A percentile compares a stretch with the other conserved stretches of the same genome.
phyloP scores from a whole-genome alignment of 2,113 vertebrate species.

The Syrrhaptes paradoxus region DNA sequence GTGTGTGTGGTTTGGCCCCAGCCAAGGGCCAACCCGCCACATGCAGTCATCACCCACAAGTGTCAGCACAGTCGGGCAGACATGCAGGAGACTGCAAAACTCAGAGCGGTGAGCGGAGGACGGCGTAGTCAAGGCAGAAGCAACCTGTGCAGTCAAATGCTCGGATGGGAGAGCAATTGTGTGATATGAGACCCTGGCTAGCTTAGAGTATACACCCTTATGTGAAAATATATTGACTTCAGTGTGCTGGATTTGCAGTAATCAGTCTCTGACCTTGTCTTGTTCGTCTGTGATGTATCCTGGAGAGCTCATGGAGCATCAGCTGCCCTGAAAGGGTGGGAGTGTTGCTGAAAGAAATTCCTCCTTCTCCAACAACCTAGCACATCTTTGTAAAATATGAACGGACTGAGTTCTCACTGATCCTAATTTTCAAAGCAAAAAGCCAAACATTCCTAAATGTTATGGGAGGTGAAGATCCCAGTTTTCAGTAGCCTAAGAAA shows the following conservation, averaged over 20 bases:
- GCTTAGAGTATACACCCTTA: neutral
- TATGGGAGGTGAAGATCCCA: neutral
- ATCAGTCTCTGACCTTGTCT: neutral
- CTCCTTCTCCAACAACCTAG: neutral
- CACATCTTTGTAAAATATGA: neutral
- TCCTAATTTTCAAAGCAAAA: neutral
- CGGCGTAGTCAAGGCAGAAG: neutral
- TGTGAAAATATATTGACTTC: neutral
- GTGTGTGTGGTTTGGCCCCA: no score
- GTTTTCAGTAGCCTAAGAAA: neutral
- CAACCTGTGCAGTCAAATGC: fast-evolving
- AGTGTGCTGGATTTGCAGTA: neutral
- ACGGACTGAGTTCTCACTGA: neutral
- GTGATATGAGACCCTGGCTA: neutral
- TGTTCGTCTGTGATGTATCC: neutral
- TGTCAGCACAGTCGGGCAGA: neutral
- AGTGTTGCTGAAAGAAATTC: neutral
- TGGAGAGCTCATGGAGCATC: neutral
- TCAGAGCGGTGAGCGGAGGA: neutral
- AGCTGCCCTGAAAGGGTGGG: neutral
- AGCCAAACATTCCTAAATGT: neutral
- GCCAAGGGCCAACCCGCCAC: no score
- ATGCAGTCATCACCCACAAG: neutral
- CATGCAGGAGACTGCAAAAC: neutral
- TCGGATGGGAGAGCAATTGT: neutral